phyloP scores from a whole-genome alignment of 2,888 invertebrate genomes.

The Meandrusa payeni region DNA sequence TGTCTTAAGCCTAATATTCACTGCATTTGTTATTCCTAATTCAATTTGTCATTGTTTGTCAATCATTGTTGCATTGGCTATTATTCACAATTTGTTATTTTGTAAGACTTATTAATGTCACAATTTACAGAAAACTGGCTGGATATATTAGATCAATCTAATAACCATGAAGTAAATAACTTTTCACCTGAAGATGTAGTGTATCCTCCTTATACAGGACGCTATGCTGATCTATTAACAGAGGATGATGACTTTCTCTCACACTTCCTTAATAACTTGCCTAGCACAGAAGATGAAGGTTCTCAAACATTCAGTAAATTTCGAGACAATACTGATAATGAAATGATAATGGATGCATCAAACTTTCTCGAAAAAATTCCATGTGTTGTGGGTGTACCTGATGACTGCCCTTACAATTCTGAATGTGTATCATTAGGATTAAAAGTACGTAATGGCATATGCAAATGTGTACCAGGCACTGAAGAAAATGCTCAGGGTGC shows the following conservation, averaged over 20 bases:
- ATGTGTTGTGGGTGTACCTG: constrained; percentile 80
- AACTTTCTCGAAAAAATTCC: constrained; percentile 73
- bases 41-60: too few relatives aligned
- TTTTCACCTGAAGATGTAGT: constrained; percentile 68
- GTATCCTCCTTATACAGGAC: constrained; percentile 59
- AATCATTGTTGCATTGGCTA: too few relatives aligned
- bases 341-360: constrained; percentile 74
- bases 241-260: constrained; percentile 67
- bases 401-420: constrained; percentile 84
- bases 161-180: constrained; percentile 56
- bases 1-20: too few relatives aligned
- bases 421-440: constrained; percentile 81
- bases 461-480: constrained; percentile 86
- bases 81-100: constrained; percentile 9
- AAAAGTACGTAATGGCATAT: constrained; percentile 84
- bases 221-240: constrained; percentile 48
- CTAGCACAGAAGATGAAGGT: constrained; percentile 62
- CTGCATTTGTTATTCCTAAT: too few relatives aligned
- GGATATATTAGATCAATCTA: constrained; percentile 70
- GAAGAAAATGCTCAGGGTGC: constrained; percentile 61
- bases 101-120: too few relatives aligned
- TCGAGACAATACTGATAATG: constrained; percentile 58
- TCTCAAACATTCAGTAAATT: constrained; percentile 58
- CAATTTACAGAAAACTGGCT: constrained; percentile 73
- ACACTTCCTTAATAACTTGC: constrained; percentile 64